Conservation (phyloP, 2,888 invertebrate genomes). For the Platycheirus rosarum region DNA sequence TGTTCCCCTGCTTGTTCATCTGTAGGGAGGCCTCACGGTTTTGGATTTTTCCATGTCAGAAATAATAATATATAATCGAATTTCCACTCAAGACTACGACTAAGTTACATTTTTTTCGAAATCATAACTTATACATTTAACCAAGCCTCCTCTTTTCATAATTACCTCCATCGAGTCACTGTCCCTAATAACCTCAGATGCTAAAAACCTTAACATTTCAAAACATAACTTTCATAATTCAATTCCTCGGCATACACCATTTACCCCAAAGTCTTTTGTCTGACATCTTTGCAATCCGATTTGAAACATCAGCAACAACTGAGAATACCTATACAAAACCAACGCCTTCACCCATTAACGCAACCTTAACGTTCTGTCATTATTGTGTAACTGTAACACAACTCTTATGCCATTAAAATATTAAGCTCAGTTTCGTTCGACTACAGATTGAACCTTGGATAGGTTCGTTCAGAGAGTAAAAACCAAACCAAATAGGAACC, state of each 20-base stretch:
- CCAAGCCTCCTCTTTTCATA: too few relatives aligned
- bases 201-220: too few relatives aligned
- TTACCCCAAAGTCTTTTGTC: constrained; percentile 2
- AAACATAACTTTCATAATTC: constrained; percentile 19
- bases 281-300: constrained; percentile 39
- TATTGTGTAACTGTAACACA: constrained; percentile 45
- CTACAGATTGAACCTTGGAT: constrained; percentile 38
- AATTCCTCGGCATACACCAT: constrained; percentile 22
- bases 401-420: constrained; percentile 65
- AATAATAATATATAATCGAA: too few relatives aligned
- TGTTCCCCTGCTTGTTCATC: too few relatives aligned
- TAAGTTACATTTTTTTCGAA: too few relatives aligned
- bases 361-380: constrained; percentile 13
- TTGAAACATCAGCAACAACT: constrained; percentile 2
- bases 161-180: background rate
- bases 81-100: too few relatives aligned
- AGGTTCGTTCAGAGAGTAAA: constrained; percentile 24
- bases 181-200: too few relatives aligned
- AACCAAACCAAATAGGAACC: constrained; percentile 13
- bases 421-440: constrained; percentile 68
- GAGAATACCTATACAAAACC: constrained; percentile 17
- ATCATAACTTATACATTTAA: too few relatives aligned
- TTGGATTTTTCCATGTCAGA: too few relatives aligned
- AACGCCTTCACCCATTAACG: constrained; percentile 32
- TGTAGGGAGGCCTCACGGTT: too few relatives aligned